Evolutionary conservation across 2,888 invertebrate genomes (phyloP).

Genomic region (Lasiommata megera): DNA sequence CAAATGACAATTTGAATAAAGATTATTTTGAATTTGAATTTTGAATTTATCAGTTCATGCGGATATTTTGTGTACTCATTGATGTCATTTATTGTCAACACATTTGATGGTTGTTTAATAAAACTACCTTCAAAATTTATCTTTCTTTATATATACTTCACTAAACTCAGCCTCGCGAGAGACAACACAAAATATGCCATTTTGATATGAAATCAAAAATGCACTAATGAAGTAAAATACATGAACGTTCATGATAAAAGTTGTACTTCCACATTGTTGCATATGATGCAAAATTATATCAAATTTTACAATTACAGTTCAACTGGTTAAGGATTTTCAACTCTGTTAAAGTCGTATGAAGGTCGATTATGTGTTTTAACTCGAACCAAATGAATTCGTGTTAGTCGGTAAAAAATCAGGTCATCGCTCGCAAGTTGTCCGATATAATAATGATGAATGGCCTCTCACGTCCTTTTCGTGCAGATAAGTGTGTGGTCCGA

Average conservation of each 20-base stretch:
- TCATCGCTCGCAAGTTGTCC: slow-evolving; percentile 41
- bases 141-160: no score
- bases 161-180: no score
- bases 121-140: no score
- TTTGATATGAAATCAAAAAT: slow-evolving; percentile 23
- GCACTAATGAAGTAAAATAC: slow-evolving; percentile 22
- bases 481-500: slow-evolving; percentile 25
- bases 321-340: background rate
- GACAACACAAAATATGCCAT: no score
- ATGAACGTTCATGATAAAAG: slow-evolving; percentile 27
- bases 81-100: no score
- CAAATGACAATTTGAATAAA: no score
- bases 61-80: no score
- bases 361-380: slow-evolving; percentile 13
- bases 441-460: slow-evolving; percentile 52
- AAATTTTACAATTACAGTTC: background rate
- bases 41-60: no score
- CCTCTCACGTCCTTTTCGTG: slow-evolving; percentile 38
- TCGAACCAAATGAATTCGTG: slow-evolving; percentile 33
- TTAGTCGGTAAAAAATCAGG: slow-evolving; percentile 38
- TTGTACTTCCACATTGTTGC: slow-evolving; percentile 28
- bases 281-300: slow-evolving; percentile 27
- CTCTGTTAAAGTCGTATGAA: background rate
- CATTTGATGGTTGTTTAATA: no score
- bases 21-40: no score